Conservation (phyloP, 1,140 invertebrate genomes). For the Leptopilina clavipes region DNA sequence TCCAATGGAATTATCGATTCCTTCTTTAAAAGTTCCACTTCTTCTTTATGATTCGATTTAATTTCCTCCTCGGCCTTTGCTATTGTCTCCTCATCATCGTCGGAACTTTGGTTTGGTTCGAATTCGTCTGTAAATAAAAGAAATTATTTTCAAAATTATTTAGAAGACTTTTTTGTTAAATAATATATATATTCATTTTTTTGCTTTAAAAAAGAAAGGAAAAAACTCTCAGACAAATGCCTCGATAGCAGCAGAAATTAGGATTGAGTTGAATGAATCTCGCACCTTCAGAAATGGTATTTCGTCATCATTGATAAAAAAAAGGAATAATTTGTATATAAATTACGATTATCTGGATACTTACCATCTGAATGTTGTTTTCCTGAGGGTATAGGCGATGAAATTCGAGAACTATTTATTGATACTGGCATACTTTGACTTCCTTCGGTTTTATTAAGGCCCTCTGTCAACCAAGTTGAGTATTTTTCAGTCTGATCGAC, state of each 20-base stretch:
- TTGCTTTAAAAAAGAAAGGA: constrained; percentile 34
- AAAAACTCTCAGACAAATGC: constrained; percentile 73
- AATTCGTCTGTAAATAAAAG: constrained; percentile 81
- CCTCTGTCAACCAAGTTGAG: constrained; percentile 91
- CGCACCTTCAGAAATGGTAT: constrained; percentile 62
- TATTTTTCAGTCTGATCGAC: constrained; percentile 99
- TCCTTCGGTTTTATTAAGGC: constrained; percentile 81
- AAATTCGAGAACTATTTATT: constrained; percentile 73
- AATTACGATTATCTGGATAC: no score
- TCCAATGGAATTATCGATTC: constrained; percentile 95
- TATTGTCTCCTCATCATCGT: constrained; percentile 97
- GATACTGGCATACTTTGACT: constrained; percentile 71
- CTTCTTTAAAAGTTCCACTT: constrained; percentile 90
- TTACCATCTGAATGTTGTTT: constrained; percentile 74
- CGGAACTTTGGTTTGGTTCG: constrained; percentile 84
- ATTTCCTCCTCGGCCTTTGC: constrained; percentile 91
- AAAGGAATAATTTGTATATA: not conserved
- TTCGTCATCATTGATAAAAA: constrained; percentile 57
- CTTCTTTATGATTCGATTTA: constrained; percentile 81
- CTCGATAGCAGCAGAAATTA: constrained; percentile 64
- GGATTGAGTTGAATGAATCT: constrained; percentile 71
- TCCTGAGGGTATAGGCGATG: constrained; percentile 65
- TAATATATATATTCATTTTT: not conserved
- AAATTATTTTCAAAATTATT: not conserved
- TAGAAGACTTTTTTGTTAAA: not conserved